phyloP scores from a whole-genome alignment of 2,797 vertebrate genomes.

The Chromobotia macracanthus region DNA sequence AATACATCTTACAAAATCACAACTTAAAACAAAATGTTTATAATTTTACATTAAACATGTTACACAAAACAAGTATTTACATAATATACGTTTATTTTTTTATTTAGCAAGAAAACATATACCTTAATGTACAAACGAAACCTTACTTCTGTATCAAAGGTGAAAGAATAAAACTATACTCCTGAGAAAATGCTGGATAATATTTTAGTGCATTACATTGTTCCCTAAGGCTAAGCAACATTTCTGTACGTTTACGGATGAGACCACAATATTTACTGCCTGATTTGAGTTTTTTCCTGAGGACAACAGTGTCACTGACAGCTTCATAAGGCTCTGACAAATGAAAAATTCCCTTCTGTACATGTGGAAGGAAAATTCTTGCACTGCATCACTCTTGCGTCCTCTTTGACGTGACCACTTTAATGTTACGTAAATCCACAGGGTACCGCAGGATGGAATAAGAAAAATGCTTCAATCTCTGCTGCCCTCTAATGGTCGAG shows the following conservation, averaged over 20 bases:
- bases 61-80: slow-evolving; percentile 83
- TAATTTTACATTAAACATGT: slow-evolving; percentile 82
- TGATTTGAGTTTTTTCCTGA: slow-evolving; percentile 27
- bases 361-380: slow-evolving; percentile 20
- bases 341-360: slow-evolving; percentile 16
- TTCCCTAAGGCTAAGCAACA: slow-evolving; percentile 74
- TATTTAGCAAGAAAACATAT: slow-evolving; percentile 73
- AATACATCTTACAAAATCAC: slow-evolving; percentile 78
- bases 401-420: slow-evolving; percentile 7
- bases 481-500: slow-evolving; percentile 37
- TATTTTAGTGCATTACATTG: slow-evolving; percentile 78
- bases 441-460: not conserved
- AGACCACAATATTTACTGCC: slow-evolving; percentile 3
- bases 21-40: slow-evolving; percentile 65
- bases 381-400: not conserved
- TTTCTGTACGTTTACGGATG: slow-evolving; percentile 43
- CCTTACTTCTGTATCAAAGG: slow-evolving; percentile 47
- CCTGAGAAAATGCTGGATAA: slow-evolving; percentile 74
- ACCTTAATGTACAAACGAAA: slow-evolving; percentile 71
- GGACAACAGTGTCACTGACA: slow-evolving; percentile 25
- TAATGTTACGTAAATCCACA: slow-evolving; percentile 22
- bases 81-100: slow-evolving; percentile 70
- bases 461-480: slow-evolving; percentile 11
- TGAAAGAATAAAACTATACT: slow-evolving; percentile 63
- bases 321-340: slow-evolving; percentile 24